phyloP scores from a whole-genome alignment of 2,888 invertebrate genomes.

The Metopia argyrocephala region DNA sequence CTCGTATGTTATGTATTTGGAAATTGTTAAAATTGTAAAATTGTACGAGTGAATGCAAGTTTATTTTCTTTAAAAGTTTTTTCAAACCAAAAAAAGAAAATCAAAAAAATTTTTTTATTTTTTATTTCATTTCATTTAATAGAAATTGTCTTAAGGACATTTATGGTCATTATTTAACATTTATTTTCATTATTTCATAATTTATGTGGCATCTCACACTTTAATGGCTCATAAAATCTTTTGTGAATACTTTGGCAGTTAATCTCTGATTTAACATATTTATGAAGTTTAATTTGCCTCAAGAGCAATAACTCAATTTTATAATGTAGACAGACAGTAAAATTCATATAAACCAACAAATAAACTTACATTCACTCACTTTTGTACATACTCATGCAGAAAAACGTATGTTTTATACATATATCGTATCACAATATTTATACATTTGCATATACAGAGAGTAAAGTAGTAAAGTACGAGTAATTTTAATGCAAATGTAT shows the following conservation, averaged over 20 bases:
- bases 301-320: constrained; percentile 77
- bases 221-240: constrained; percentile 65
- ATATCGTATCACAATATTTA: background rate
- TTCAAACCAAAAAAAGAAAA: background rate
- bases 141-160: constrained; percentile 55
- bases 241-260: constrained; percentile 69
- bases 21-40: no score
- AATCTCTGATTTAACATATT: constrained; percentile 78
- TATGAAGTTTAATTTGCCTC: constrained; percentile 78
- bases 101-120: background rate
- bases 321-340: constrained; percentile 45
- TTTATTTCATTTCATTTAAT: background rate
- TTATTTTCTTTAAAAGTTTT: no score
- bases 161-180: constrained; percentile 57
- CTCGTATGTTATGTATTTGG: no score
- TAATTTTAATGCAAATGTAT: constrained; percentile 27
- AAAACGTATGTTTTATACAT: constrained; percentile 40
- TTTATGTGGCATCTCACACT: constrained; percentile 64
- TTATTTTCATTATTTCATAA: constrained; percentile 58
- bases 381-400: constrained; percentile 14
- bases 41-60: no score
- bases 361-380: background rate
- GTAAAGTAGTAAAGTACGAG: background rate
- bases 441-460: background rate
- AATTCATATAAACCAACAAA: background rate